phyloP scores from a whole-genome alignment of 2,113 vertebrate species.

The Lepidothrix coronata region DNA sequence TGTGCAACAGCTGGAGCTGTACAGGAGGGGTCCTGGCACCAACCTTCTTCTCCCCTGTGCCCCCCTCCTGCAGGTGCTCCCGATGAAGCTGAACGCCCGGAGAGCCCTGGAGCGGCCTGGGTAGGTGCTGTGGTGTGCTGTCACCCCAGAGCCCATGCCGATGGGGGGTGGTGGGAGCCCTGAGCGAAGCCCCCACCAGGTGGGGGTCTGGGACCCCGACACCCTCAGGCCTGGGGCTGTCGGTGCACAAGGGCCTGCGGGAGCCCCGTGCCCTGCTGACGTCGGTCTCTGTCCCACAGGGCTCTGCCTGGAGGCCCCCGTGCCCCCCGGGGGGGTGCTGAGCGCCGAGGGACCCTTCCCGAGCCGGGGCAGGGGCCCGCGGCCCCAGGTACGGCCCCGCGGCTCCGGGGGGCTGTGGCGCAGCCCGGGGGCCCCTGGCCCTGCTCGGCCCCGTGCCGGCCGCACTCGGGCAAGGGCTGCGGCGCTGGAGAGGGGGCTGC shows the following conservation, averaged over 20 bases:
- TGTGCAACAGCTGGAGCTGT: no score
- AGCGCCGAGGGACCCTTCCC: constrained; percentile 50
- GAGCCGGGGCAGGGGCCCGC: neutral
- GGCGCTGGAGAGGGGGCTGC: neutral
- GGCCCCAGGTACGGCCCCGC: neutral
- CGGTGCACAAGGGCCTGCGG: no score
- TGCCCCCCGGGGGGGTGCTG: neutral
- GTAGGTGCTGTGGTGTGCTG: neutral
- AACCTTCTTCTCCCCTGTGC: neutral
- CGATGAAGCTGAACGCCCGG: constrained; percentile 35
- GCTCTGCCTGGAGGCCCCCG: neutral
- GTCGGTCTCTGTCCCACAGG: neutral
- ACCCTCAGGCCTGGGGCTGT: neutral
- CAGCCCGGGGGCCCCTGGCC: fast-evolving
- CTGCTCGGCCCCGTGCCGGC: neutral
- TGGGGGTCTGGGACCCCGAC: neutral
- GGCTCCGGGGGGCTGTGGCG: fast-evolving
- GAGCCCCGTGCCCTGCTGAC: neutral
- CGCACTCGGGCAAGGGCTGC: neutral
- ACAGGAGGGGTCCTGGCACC: no score
- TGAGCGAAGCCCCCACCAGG: neutral
- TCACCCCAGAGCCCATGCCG: fast-evolving
- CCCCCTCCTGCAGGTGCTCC: constrained; percentile 50
- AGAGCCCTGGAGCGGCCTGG: constrained; percentile 49
- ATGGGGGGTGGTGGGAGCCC: fast-evolving